phyloP scores from a whole-genome alignment of 2,888 invertebrate species.

The Troides helena region DNA sequence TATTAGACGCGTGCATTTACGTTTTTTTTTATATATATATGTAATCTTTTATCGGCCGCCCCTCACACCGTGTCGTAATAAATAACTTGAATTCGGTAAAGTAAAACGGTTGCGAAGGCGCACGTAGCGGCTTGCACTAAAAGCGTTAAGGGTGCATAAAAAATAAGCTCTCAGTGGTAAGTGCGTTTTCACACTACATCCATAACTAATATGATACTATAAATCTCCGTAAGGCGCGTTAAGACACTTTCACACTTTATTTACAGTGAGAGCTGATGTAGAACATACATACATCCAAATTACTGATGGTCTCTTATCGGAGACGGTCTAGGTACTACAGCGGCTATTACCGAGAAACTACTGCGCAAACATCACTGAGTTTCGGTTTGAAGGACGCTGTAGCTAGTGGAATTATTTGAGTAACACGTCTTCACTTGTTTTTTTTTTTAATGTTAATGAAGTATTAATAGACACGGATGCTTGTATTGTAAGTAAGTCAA shows the following conservation, averaged over 20 bases:
- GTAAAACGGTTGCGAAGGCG: slow-evolving; percentile 52
- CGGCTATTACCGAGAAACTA: too few relatives aligned
- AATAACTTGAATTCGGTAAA: slow-evolving; percentile 60
- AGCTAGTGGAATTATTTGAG: too few relatives aligned
- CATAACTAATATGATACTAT: slow-evolving; percentile 39
- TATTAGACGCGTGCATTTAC: too few relatives aligned
- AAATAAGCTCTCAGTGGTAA: slow-evolving; percentile 69
- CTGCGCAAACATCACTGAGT: too few relatives aligned
- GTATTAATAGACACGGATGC: too few relatives aligned
- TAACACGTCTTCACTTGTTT: too few relatives aligned
- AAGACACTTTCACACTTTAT: slow-evolving; percentile 2
- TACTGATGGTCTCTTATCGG: too few relatives aligned
- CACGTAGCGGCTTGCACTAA: slow-evolving; percentile 46
- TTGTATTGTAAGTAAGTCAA: slow-evolving; percentile 1
- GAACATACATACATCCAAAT: too few relatives aligned
- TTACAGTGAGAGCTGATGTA: too few relatives aligned
- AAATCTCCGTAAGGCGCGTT: slow-evolving; percentile 30
- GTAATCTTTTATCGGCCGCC: slow-evolving; percentile 39
- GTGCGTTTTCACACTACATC: slow-evolving; percentile 61
- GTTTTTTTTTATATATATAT: slow-evolving; percentile 26
- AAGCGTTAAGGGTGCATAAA: slow-evolving; percentile 71
- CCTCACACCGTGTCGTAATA: slow-evolving; percentile 45
- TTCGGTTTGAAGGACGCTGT: too few relatives aligned
- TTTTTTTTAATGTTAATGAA: too few relatives aligned
- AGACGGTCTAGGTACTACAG: too few relatives aligned